Conservation (phyloP, 2,797 vertebrate species). For the Silurus aristotelis region DNA sequence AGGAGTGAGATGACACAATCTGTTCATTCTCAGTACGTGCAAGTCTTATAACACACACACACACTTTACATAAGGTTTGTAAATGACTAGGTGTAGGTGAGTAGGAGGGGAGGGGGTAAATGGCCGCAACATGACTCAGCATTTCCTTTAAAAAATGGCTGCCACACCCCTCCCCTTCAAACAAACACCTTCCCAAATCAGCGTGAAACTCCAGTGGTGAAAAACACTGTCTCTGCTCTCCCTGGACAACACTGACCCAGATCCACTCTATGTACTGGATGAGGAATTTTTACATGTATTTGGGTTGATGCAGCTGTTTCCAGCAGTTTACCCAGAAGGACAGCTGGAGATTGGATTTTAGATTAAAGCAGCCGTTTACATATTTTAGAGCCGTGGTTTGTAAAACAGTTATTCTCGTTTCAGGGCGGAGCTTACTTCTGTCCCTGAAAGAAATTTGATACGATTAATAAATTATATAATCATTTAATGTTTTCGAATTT, state of each 20-base stretch:
- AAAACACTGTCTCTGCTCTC: background rate
- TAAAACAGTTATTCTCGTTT: background rate
- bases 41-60: background rate
- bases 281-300: background rate
- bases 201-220: background rate
- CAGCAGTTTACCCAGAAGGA: background rate
- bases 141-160: conserved; percentile 50
- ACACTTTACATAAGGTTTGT: background rate
- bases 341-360: background rate
- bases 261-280: conserved; percentile 3
- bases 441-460: background rate
- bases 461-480: too few species aligned
- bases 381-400: background rate
- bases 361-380: background rate
- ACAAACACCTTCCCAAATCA: background rate
- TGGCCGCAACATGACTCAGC: conserved; percentile 50
- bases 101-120: background rate
- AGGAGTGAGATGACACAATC: conserved; percentile 2
- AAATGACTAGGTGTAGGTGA: background rate
- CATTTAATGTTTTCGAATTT: too few species aligned
- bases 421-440: background rate
- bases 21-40: background rate
- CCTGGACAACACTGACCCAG: conserved; percentile 38
- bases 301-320: conserved; percentile 25
- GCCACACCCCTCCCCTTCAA: background rate